These are phyloP conservation scores for Abrostola triplasia DNA, from an alignment of 2,888 invertebrate species.

Conservation along the genomic window DNA sequence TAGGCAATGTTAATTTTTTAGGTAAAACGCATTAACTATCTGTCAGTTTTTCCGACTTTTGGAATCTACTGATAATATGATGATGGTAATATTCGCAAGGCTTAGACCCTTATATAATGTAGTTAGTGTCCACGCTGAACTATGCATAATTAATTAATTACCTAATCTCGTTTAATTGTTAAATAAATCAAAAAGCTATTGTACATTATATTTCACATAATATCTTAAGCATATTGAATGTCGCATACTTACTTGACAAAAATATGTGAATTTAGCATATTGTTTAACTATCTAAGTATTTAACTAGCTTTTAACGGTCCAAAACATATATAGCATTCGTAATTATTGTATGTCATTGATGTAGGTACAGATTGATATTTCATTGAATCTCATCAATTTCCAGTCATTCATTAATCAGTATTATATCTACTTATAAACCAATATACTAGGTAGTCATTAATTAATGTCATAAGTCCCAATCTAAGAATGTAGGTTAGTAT, in stretches of 20 bases:
- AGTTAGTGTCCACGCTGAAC: constrained; percentile 26
- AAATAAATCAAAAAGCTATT: constrained; percentile 29
- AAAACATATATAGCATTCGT: constrained; percentile 51
- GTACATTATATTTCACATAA: constrained; percentile 42
- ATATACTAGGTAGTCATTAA: constrained; percentile 60
- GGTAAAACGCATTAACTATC: constrained; percentile 24
- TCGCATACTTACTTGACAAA: constrained; percentile 32
- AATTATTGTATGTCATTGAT: constrained; percentile 55
- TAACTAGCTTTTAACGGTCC: constrained; percentile 69
- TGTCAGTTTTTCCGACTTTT: constrained; percentile 42
- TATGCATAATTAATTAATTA: constrained; percentile 27
- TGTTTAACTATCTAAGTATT: constrained; percentile 44
- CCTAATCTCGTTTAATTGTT: constrained; percentile 26
- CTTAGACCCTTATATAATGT: constrained; percentile 19
- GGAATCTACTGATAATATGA: constrained; percentile 39
- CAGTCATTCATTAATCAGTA: constrained; percentile 61
- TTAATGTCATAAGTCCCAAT: constrained; percentile 77
- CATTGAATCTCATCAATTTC: constrained; percentile 56
- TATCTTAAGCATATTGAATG: constrained; percentile 35
- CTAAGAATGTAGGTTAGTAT: constrained; percentile 74
- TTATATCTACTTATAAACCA: constrained; percentile 58
- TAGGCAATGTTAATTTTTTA: constrained; percentile 39
- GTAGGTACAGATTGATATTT: constrained; percentile 46
- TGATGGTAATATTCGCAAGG: constrained; percentile 18
- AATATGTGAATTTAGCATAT: constrained; percentile 44